Conservation (phyloP, 2,888 invertebrate species). For the Sphecodes monilicornis region DNA sequence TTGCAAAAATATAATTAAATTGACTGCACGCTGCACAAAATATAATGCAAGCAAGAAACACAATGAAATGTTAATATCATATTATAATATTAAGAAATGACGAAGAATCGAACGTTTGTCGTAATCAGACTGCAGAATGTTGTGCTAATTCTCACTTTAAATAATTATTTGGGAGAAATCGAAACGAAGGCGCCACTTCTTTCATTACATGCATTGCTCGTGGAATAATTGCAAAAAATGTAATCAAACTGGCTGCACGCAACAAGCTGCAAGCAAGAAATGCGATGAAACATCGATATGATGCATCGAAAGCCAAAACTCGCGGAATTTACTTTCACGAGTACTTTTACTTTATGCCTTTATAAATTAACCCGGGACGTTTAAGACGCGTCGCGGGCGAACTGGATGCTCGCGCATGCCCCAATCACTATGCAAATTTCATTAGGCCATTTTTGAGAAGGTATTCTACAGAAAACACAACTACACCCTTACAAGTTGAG, state of each 20-base stretch:
- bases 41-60: no score
- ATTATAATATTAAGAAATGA: no score
- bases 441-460: constrained; percentile 45
- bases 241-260: not conserved
- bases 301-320: constrained; percentile 21
- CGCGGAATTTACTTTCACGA: constrained; percentile 47
- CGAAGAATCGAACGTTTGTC: no score
- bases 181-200: not conserved
- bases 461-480: constrained; percentile 10
- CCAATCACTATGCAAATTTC: constrained; percentile 60
- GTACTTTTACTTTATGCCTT: constrained; percentile 41
- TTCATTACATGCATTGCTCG: not conserved
- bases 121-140: no score
- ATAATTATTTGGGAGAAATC: not conserved
- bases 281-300: not conserved
- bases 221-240: not conserved
- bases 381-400: not conserved
- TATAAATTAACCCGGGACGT: constrained; percentile 26
- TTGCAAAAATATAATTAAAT: no score
- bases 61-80: no score
- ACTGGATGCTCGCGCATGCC: not conserved
- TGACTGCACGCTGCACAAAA: no score
- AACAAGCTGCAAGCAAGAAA: no score
- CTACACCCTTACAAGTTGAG: constrained; percentile 25
- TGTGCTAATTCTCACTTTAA: no score